Conservation (phyloP, 2,113 vertebrate genomes). For the Apistogramma diplotaenia region DNA sequence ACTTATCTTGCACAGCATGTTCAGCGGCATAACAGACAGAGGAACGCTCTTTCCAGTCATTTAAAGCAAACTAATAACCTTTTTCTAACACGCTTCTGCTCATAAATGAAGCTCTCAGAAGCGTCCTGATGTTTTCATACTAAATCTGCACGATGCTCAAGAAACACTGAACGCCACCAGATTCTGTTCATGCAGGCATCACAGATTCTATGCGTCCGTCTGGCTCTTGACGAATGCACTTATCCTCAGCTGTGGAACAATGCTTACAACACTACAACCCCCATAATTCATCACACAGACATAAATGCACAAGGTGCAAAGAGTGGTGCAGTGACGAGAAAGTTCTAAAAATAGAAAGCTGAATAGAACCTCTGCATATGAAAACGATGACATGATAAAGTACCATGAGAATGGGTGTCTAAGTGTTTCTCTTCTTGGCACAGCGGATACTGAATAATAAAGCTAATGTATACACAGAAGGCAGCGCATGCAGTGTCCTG, state of each 20-base stretch:
- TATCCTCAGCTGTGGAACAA: constrained; percentile 61
- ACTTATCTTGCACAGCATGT: constrained; percentile 16
- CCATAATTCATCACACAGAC: constrained; percentile 70
- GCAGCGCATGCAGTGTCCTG: background rate
- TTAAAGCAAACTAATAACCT: constrained; percentile 4
- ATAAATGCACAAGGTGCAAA: constrained; percentile 64
- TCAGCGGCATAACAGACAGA: background rate
- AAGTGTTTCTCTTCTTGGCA: constrained; percentile 46
- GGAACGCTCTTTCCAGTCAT: background rate
- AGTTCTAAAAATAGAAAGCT: constrained; percentile 66
- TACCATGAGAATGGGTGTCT: constrained; percentile 42
- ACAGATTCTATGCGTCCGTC: constrained; percentile 48
- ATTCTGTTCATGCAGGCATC: constrained; percentile 43
- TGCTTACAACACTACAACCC: constrained; percentile 70
- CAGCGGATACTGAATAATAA: constrained; percentile 37
- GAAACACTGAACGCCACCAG: constrained; percentile 50
- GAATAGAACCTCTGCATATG: constrained; percentile 56
- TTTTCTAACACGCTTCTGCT: constrained; percentile 13
- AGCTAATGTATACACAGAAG: constrained; percentile 15
- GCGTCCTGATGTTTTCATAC: constrained; percentile 49
- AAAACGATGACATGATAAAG: constrained; percentile 62
- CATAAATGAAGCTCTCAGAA: constrained; percentile 31
- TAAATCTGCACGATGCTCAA: constrained; percentile 32
- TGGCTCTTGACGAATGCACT: constrained; percentile 48
- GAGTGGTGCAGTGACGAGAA: constrained; percentile 64